Percentiles rank a stretch among this genome's conserved stretches.
phyloP scores from a whole-genome alignment of 2,797 vertebrate species.

The Oreochromis grahami region DNA sequence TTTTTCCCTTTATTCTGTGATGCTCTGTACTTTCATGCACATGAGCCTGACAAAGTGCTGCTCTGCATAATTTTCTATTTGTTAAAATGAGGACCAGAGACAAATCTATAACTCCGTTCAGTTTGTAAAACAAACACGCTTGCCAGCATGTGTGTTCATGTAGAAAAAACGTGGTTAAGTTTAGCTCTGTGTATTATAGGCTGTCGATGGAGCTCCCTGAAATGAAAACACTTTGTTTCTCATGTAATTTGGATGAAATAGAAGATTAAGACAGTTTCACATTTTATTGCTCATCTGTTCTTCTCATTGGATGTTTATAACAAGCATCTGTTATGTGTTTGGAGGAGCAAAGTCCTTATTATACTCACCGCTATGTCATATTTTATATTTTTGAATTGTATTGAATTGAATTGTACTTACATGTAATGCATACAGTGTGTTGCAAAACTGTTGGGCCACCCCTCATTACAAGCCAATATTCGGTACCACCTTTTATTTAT shows the following conservation, averaged over 20 bases:
- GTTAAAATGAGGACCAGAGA: conserved; percentile 1
- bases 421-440: neutral
- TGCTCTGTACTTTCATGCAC: neutral
- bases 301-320: neutral
- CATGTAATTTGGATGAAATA: neutral
- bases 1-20: neutral
- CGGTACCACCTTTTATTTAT: neutral
- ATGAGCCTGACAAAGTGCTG: neutral
- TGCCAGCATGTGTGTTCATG: neutral
- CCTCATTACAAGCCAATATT: neutral
- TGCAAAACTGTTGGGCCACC: neutral
- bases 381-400: neutral
- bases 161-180: neutral
- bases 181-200: neutral
- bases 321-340: neutral
- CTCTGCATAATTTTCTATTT: neutral
- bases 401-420: neutral
- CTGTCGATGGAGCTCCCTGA: neutral
- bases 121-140: neutral
- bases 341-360: neutral
- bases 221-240: neutral
- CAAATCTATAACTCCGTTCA: conserved; percentile 18
- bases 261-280: neutral
- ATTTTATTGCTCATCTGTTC: neutral
- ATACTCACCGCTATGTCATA: neutral